These are phyloP conservation scores for Hecatera dysodea DNA, from an alignment of 2,888 invertebrate genomes.

Conservation along the genomic window DNA sequence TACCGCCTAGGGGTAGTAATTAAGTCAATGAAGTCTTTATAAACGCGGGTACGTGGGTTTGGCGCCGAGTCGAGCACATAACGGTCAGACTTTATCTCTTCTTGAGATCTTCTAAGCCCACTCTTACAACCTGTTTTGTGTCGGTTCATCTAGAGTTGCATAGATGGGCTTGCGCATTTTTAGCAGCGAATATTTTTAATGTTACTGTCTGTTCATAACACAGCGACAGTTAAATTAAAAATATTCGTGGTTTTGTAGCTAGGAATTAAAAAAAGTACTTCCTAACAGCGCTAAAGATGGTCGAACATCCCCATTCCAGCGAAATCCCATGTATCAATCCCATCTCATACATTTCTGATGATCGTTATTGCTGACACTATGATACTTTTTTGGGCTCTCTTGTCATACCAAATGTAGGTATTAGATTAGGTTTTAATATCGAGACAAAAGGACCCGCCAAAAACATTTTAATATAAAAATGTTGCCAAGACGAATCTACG, in stretches of 20 bases:
- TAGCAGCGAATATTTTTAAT: neutral
- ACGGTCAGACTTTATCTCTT: constrained; percentile 50
- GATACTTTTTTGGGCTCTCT: neutral
- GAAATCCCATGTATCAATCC: neutral
- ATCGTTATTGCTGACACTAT: no score
- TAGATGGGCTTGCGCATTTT: constrained; percentile 5
- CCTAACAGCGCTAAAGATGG: neutral
- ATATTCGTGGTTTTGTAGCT: no score
- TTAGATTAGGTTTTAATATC: no score
- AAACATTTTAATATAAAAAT: no score
- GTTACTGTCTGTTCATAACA: neutral
- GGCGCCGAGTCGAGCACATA: constrained; percentile 55
- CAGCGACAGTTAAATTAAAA: no score
- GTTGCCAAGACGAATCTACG: no score
- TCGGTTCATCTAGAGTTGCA: constrained; percentile 10
- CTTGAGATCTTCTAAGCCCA: constrained; percentile 47
- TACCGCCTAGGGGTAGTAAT: constrained; percentile 68
- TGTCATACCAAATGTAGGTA: neutral
- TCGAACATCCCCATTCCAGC: neutral
- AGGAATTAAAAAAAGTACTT: no score
- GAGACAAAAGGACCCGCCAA: no score
- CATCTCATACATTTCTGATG: neutral
- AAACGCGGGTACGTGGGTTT: constrained; percentile 65
- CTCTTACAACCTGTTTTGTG: constrained; percentile 47
- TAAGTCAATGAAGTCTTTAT: constrained; percentile 74